A percentile compares a stretch with the other conserved stretches of the same genome.
Conservation (phyloP, 1,140 invertebrate species). For the Cyclargus thomasi region DNA sequence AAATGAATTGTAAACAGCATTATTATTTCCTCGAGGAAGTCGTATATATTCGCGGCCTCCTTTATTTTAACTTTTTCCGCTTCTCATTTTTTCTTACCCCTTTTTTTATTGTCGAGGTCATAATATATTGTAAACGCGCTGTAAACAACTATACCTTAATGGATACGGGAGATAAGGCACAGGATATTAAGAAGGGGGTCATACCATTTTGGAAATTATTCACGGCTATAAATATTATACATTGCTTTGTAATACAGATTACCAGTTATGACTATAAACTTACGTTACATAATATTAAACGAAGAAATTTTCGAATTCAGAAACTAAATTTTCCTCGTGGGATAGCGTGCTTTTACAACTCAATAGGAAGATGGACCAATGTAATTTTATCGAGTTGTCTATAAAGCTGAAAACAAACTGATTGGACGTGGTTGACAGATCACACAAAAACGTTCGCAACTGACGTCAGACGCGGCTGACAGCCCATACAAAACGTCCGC, state of each 20-base stretch:
- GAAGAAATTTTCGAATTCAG: too few species aligned
- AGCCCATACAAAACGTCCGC: too few species aligned
- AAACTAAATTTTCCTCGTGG: too few species aligned
- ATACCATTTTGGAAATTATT: background rate
- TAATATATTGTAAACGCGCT: conserved; percentile 71
- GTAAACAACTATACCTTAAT: conserved; percentile 73
- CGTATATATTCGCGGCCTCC: conserved; percentile 70
- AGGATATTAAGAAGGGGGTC: conserved; percentile 9
- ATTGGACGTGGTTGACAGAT: too few species aligned
- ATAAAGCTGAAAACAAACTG: too few species aligned
- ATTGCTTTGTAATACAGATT: background rate
- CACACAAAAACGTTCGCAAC: too few species aligned
- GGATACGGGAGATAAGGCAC: conserved; percentile 25
- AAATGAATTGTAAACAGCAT: conserved; percentile 76
- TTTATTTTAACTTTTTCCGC: conserved; percentile 71
- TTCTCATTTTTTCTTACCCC: conserved; percentile 69
- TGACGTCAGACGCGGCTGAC: too few species aligned
- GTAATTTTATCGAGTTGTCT: too few species aligned
- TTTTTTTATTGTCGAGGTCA: conserved; percentile 71
- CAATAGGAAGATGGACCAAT: too few species aligned
- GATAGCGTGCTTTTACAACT: too few species aligned
- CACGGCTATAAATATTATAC: background rate
- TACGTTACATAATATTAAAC: background rate
- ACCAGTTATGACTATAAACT: background rate
- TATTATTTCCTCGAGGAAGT: conserved; percentile 74